phyloP scores from a whole-genome alignment of 2,888 invertebrate genomes.

The Tupiocoris notatus region DNA sequence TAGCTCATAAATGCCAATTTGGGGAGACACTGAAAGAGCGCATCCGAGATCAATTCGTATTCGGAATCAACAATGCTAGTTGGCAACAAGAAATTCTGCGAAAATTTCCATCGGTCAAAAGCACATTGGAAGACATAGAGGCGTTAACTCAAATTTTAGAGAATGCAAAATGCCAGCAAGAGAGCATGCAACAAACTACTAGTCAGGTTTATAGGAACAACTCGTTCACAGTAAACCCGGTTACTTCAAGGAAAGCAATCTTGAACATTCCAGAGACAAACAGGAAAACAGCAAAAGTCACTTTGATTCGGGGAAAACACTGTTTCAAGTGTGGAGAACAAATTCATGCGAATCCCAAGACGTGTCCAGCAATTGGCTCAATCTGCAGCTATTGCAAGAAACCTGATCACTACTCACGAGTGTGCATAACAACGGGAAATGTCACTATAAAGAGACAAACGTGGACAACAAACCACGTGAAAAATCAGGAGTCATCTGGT shows the following conservation, averaged over 20 bases:
- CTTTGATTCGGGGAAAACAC: background rate
- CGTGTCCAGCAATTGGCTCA: background rate
- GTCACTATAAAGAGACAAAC: too few species aligned
- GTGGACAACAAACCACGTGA: too few species aligned
- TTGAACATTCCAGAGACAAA: too few species aligned
- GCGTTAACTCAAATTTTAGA: too few species aligned
- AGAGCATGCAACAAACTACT: too few species aligned
- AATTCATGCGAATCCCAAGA: background rate
- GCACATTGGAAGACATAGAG: background rate
- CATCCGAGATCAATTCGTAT: conserved; percentile 2
- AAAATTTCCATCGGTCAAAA: background rate
- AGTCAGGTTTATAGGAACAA: too few species aligned
- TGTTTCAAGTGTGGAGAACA: conserved; percentile 4
- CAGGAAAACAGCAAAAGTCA: too few species aligned
- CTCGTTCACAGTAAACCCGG: too few species aligned
- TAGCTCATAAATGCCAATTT: background rate
- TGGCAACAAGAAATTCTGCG: background rate
- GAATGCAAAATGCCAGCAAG: too few species aligned
- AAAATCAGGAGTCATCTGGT: too few species aligned
- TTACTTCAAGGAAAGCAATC: too few species aligned
- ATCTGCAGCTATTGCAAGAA: background rate
- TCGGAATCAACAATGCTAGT: conserved; percentile 1
- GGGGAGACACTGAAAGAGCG: background rate
- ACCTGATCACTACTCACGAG: background rate
- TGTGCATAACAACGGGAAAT: background rate